Conservation (phyloP, 2,888 invertebrate species). For the Aelia acuminata region DNA sequence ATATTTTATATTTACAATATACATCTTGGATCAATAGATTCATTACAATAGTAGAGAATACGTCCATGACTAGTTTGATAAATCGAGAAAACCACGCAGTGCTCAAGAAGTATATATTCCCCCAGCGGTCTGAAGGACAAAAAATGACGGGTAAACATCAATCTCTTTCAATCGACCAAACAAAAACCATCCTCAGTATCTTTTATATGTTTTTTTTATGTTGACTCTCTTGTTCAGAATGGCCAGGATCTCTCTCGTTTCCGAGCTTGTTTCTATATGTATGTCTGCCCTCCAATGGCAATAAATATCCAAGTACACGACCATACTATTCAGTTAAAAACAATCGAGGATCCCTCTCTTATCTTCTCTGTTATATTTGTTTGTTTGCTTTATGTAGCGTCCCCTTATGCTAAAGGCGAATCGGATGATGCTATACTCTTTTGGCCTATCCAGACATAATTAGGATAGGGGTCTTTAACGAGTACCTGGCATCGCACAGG, state of each 20-base stretch:
- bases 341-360: no score
- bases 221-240: background rate
- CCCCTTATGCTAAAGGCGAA: no score
- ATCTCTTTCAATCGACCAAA: constrained; percentile 29
- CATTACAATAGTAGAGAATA: background rate
- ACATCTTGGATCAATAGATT: background rate
- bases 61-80: background rate
- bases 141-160: constrained; percentile 19
- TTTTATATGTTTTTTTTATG: background rate
- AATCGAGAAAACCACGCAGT: background rate
- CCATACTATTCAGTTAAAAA: no score
- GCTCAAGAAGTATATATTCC: constrained; percentile 7
- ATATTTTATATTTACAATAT: background rate
- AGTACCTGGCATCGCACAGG: no score
- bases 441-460: no score
- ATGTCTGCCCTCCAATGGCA: background rate
- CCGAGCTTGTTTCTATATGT: background rate
- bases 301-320: background rate
- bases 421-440: no score
- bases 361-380: no score
- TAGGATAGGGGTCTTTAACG: no score
- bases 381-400: no score
- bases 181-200: background rate
- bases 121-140: background rate
- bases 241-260: background rate